Evolutionary conservation across 2,888 invertebrate genomes (phyloP), one percentile per base, ranked within the genome.

Genomic region (Lochmaea capreae): DNA sequence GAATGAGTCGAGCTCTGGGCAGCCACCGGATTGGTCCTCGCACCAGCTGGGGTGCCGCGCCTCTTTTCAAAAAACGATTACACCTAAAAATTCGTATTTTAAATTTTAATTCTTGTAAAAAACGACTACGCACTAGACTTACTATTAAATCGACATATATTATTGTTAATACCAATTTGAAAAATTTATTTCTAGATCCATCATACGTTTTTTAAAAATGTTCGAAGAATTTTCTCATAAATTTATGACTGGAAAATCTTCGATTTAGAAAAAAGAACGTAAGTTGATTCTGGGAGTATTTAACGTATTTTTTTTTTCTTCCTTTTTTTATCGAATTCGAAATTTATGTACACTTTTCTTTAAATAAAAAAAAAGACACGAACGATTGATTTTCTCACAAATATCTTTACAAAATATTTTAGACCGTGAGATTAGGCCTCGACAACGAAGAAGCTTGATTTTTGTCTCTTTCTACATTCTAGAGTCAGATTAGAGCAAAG

Each of bases 31-130:
- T 86, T 86, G 87, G 86, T 87, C 87, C 87, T 86, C 87, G 85
- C 86, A 87, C 87, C 87, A 87, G 87, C 87, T 83, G 78, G 81
- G 85, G 83, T 83, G 83, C 84, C 84, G 84, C 83, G 83, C 84
- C 84, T 85, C 85, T 85, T 85, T 84, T 83, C 84, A 82, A 81
- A 80, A 80, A 79, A 82, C 80, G 82, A 85, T 84, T 79, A 80
- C 83, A 84, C 81, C 83, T 84, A 84, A 71, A 72, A 84, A 84
- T 85, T 85, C 84, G 84, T 84, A 84, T 81, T 81, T 79, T 80
- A 80, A 83, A 75, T 74, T 75, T 75, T 75, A 73, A 75, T 81
- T 82, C 79, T 82, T 81, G 83, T 85, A 85, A 85, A 86, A 86
- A 86, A 85, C 82, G 81, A 85, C 85, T 86, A 86, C 83, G 81